A percentile compares a stretch with the other conserved stretches of the same genome.
phyloP scores from a whole-genome alignment of 2,797 vertebrate species.

The Champsocephalus esox region DNA sequence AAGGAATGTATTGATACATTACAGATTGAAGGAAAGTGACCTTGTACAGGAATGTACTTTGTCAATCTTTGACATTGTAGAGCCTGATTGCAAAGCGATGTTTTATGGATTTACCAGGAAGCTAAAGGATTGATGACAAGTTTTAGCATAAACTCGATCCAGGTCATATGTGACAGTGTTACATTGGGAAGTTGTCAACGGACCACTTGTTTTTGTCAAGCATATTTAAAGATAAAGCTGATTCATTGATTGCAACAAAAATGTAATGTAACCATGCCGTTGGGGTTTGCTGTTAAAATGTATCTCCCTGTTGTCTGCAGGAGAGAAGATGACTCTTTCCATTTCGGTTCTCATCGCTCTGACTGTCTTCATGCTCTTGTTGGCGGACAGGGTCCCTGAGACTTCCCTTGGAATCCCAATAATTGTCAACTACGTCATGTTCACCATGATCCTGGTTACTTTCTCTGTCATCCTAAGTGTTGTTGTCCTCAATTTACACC shows the following conservation, averaged over 20 bases:
- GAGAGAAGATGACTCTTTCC: conserved; percentile 95
- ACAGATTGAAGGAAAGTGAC: conserved; percentile 8
- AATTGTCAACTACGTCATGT: conserved; percentile 94
- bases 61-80: conserved; percentile 7
- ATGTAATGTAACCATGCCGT: background rate
- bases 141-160: background rate
- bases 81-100: background rate
- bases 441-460: conserved; percentile 93
- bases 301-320: conserved; percentile 67
- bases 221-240: background rate
- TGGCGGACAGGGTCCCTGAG: conserved; percentile 93
- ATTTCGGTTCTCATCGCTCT: conserved; percentile 93
- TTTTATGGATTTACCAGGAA: conserved; percentile 3
- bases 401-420: conserved; percentile 92
- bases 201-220: background rate
- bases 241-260: background rate
- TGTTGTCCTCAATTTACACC: conserved; percentile 93
- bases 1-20: conserved; percentile 12
- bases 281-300: background rate
- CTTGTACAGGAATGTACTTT: conserved; percentile 7
- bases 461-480: conserved; percentile 94
- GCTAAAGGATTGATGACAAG: conserved; percentile 9
- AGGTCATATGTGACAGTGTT: background rate
- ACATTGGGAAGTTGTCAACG: background rate
- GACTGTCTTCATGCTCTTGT: conserved; percentile 93